Percentiles rank a stretch among this genome's conserved stretches.
Evolutionary conservation across 2,888 invertebrate species (phyloP).

Genomic region (Mycalesis mineus): DNA sequence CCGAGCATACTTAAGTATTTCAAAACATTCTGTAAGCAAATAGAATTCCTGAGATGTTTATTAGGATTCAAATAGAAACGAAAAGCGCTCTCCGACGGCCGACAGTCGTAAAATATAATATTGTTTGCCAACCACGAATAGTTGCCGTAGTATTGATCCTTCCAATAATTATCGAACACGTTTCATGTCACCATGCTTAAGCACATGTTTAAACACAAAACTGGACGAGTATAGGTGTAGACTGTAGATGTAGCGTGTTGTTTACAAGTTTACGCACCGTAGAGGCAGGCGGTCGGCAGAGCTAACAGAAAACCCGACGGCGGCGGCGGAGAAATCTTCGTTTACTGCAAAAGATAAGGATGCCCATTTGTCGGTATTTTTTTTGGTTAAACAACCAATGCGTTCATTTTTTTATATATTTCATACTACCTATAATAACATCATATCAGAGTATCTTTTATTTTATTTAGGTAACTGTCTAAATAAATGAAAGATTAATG

Average conservation of each 20-base stretch:
- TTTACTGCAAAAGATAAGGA: constrained; percentile 30
- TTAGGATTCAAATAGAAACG: constrained; percentile 74
- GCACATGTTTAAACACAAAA: constrained; percentile 68
- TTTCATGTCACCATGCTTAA: constrained; percentile 74
- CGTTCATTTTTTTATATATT: background rate
- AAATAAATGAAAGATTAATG: no score
- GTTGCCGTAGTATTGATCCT: constrained; percentile 75
- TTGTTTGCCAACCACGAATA: constrained; percentile 69
- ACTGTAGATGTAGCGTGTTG: constrained; percentile 58
- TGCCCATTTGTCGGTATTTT: constrained; percentile 13
- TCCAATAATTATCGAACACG: constrained; percentile 79
- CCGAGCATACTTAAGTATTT: background rate
- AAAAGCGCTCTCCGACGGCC: constrained; percentile 38
- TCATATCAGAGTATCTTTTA: no score
- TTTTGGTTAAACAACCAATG: background rate
- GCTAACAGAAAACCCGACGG: constrained; percentile 64
- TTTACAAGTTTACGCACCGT: constrained; percentile 71
- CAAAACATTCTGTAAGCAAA: background rate
- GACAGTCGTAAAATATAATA: constrained; percentile 62
- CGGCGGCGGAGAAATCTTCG: constrained; percentile 50
- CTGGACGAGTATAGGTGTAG: constrained; percentile 63
- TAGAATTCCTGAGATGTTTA: constrained; percentile 45
- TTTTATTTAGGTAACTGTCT: no score
- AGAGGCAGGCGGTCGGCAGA: constrained; percentile 71
- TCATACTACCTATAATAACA: background rate